A percentile compares a stretch with the other conserved stretches of the same genome.
Conservation (phyloP, 2,888 invertebrate species). For the Pardosa pseudoannulata region DNA sequence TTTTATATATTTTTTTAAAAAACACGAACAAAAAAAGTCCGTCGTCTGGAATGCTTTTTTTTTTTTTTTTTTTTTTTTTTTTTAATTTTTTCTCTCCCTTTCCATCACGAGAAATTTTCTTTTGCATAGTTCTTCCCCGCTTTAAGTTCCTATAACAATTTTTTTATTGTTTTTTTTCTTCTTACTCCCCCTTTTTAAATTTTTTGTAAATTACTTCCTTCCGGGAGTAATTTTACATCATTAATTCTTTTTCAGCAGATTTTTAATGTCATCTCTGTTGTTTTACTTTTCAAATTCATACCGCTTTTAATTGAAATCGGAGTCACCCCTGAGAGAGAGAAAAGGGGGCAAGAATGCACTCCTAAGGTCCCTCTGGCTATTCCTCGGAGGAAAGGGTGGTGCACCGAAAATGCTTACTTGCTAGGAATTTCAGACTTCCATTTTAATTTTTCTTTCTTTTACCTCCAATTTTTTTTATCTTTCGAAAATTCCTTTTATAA, state of each 20-base stretch:
- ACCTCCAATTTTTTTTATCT: constrained; percentile 26
- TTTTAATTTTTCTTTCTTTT: constrained; percentile 48
- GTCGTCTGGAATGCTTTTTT: not conserved
- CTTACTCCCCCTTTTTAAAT: constrained; percentile 46
- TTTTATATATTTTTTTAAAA: not conserved
- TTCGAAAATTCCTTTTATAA: constrained; percentile 22
- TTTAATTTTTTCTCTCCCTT: not conserved
- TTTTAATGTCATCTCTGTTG: constrained; percentile 13
- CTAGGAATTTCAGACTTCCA: constrained; percentile 29
- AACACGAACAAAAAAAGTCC: too few relatives aligned
- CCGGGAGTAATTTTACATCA: constrained; percentile 51
- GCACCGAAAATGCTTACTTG: constrained; percentile 22
- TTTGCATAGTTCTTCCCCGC: not conserved
- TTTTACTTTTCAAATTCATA: constrained; percentile 48
- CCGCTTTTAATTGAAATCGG: constrained; percentile 62
- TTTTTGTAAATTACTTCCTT: constrained; percentile 25
- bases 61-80: too few relatives aligned
- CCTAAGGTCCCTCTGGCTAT: not conserved
- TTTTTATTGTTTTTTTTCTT: constrained; percentile 13
- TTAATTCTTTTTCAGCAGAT: constrained; percentile 32
- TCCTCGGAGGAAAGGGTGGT: not conserved
- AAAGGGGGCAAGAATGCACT: not conserved
- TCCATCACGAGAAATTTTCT: too few relatives aligned
- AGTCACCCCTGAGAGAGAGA: not conserved
- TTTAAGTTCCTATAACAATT: not conserved